Evolutionary conservation across 2,888 invertebrate species (phyloP), one percentile per base, ranked within the genome.

Genomic region (Myathropa florea): DNA sequence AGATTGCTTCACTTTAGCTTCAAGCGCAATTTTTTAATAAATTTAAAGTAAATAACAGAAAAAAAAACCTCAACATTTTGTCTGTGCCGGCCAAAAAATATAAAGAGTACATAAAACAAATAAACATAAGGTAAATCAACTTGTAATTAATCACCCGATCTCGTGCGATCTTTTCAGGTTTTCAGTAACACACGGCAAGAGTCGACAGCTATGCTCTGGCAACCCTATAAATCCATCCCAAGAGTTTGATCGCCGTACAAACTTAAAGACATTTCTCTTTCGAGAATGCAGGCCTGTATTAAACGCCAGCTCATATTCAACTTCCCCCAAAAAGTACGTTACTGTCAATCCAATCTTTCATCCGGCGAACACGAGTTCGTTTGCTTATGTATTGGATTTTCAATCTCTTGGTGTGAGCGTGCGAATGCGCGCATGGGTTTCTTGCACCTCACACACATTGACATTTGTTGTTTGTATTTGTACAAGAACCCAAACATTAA

Each of bases 201-300:
- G n/a, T n/a, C n/a, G n/a, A n/a, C n/a, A n/a, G n/a, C n/a, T n/a
- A n/a, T n/a, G 0, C 65, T 9, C 23, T 73, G 26, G 23, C 21
- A 18, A 63, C 53, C 18, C 73, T 63, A 28, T 14, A 7, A 4
- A 28, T 28, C 3, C 33, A 23, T 24, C 33, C 57, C 10, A n/a
- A 28, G 36, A 24, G 26, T 26, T 39, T 24, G 24, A 21, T 55
- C 24, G 18, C 18, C 53, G 7, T 33, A 10, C 10, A 63, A 63
- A 24, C 12, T 10, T 57, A 39, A 65, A 57, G 28, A 36, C 57
- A 28, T 26, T 21, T 33, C 63, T 63, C 63, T 36, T 36, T 4
- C 21, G 36, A 24, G 57, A 75, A 75, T 65, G 64, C 65, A 65
- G 21, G 57, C 57, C 26, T 65, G 64, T 36, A 33, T 24, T 36